phyloP scores from a whole-genome alignment of 2,113 vertebrate species.

The Gorilla gorilla region DNA sequence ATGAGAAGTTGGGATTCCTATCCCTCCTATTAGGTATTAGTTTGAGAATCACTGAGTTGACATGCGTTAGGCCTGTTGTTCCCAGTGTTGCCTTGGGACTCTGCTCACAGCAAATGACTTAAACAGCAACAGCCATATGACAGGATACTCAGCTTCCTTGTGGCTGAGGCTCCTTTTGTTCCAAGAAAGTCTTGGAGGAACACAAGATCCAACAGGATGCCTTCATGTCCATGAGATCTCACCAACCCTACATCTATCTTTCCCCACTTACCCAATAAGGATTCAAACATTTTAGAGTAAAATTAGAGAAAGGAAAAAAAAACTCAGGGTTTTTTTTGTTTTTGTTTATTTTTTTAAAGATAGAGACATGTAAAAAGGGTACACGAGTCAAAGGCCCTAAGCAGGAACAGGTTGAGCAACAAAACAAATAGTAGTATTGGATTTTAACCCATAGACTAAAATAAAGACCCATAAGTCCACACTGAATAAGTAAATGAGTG shows the following conservation, averaged over 20 bases:
- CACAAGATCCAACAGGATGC: neutral
- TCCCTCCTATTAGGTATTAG: neutral
- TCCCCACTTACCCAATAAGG: neutral
- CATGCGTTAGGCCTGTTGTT: neutral
- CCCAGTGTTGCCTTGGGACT: neutral
- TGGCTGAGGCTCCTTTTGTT: neutral
- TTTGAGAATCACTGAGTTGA: conserved; percentile 16
- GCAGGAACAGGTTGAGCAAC: neutral
- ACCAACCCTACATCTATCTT: neutral
- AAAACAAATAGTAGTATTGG: neutral
- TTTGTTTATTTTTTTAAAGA: too few relatives aligned
- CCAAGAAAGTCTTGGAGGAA: neutral
- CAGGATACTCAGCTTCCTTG: neutral
- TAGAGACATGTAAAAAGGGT: neutral
- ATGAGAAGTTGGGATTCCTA: neutral
- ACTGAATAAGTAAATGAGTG: neutral
- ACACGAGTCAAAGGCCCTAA: neutral
- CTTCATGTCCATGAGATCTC: neutral
- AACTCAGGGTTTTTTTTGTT: neutral
- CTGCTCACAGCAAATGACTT: neutral
- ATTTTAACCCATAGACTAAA: neutral
- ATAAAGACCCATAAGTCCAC: neutral
- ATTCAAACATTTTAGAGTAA: neutral
- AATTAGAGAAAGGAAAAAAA: neutral
- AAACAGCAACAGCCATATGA: neutral